A percentile compares a stretch with the other conserved stretches of the same genome.
phyloP scores from a whole-genome alignment of 1,140 invertebrate species.

The Megalopta genalis region DNA sequence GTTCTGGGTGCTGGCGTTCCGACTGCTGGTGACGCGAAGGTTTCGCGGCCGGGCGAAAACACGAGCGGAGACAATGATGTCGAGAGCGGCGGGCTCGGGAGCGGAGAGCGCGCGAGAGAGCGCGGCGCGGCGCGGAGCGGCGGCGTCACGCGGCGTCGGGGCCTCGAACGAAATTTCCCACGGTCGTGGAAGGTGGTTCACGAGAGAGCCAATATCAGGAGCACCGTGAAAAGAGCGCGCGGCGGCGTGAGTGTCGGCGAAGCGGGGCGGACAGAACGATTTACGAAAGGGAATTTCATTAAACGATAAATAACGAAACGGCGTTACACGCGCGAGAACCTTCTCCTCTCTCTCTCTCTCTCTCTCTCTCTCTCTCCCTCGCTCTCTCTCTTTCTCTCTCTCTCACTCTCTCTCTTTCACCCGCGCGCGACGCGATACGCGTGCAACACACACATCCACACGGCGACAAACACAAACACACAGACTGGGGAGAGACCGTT shows the following conservation, averaged over 20 bases:
- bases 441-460: no score
- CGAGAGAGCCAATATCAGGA: constrained; percentile 34
- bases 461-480: no score
- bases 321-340: neutral
- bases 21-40: no score
- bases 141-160: neutral
- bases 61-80: neutral
- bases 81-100: neutral
- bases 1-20: no score
- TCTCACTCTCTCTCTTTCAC: no score
- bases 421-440: neutral
- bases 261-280: constrained; percentile 26
- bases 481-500: no score
- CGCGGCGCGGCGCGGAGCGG: neutral
- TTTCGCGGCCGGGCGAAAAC: no score
- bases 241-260: neutral
- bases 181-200: constrained; percentile 32
- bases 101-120: no score
- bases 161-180: constrained; percentile 32
- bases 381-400: no score
- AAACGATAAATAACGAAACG: constrained; percentile 47
- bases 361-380: no score
- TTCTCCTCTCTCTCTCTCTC: no score
- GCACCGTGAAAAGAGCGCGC: constrained; percentile 37
- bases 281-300: constrained; percentile 50